Evolutionary conservation across 2,113 vertebrate genomes (phyloP), one percentile per base, ranked within the genome.

Genomic region (Eubucco bourcierii): DNA sequence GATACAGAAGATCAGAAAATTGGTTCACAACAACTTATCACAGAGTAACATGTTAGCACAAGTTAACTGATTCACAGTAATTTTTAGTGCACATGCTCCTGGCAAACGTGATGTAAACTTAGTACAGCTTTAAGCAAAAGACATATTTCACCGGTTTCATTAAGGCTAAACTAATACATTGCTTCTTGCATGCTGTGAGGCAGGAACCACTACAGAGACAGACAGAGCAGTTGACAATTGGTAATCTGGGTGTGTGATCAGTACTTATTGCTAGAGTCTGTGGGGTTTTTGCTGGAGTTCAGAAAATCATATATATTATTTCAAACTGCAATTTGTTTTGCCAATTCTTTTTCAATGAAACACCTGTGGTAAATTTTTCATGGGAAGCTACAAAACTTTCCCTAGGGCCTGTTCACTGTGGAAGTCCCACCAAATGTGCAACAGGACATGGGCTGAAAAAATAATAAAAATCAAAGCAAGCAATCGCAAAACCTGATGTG

Each of bases 11-110:
- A 87, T 80, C 44, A 91, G 76, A 93, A 95, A 94, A 95, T 75
- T 65, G 83, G 47, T 91, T 96, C 21, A 7, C 76, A 92, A 61
- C 80, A 91, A 75, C 85, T 95, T 94, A 75, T 44, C 92, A 39
- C n/a, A 39, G 65, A 88, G 61, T 53, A 93, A 93, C 90, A 64
- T 58, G 88, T 67, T 90, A 83, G 90, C 90, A 88, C 88, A 93
- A 95, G 93, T 93, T 84, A 94, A 94, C 73, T 75, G 88, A 90
- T 88, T 88, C 83, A 72, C 85, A 93, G 88, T 71, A 86, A 91
- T 93, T 95, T 88, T 95, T 93, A 68, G 73, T 34, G 61, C 72
- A 74, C 75, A 34, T 72, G 80, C 77, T 95, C 47, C 28, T 53
- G 58, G 88, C 68, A 91, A 91, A 90, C 3, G 37, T 64, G 68